A percentile compares a stretch with the other conserved stretches of the same genome.
Evolutionary conservation across 2,113 vertebrate species (phyloP).

Genomic region (Aepyceros melampus): DNA sequence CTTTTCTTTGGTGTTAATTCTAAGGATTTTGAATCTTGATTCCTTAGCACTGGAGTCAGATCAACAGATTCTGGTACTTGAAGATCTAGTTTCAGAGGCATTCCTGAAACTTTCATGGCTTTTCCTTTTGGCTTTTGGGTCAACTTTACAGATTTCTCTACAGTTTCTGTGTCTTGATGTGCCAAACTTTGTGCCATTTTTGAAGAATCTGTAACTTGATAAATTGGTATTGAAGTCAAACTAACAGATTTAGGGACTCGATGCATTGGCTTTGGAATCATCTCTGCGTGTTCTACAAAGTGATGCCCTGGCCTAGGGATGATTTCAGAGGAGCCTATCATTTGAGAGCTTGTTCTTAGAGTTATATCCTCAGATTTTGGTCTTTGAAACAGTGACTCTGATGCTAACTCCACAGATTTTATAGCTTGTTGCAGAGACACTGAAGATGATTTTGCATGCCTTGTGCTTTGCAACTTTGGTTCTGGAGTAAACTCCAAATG

Average conservation of each 20-base stretch:
- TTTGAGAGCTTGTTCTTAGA: not conserved
- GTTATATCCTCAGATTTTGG: not conserved
- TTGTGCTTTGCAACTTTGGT: conserved; percentile 17
- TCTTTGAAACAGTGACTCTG: not conserved
- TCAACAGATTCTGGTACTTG: conserved; percentile 20
- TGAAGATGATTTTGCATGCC: not conserved
- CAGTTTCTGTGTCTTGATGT: not conserved
- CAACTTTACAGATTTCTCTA: not conserved
- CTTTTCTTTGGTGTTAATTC: not conserved
- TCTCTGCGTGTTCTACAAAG: not conserved
- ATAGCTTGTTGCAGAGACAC: conserved; percentile 14
- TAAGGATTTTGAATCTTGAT: not conserved
- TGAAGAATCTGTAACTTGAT: not conserved
- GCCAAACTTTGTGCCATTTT: not conserved
- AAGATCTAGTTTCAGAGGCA: not conserved
- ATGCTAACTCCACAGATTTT: not conserved
- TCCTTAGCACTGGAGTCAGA: not conserved
- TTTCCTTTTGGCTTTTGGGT: not conserved
- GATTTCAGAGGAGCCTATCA: not conserved
- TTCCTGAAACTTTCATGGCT: not conserved
- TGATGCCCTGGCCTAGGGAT: not conserved
- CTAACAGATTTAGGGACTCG: not conserved
- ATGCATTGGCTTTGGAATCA: not conserved
- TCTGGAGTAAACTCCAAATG: conserved; percentile 3
- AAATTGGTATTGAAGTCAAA: conserved; percentile 17